Conservation (phyloP, 1,140 invertebrate genomes). For the Drosophila busckii region DNA sequence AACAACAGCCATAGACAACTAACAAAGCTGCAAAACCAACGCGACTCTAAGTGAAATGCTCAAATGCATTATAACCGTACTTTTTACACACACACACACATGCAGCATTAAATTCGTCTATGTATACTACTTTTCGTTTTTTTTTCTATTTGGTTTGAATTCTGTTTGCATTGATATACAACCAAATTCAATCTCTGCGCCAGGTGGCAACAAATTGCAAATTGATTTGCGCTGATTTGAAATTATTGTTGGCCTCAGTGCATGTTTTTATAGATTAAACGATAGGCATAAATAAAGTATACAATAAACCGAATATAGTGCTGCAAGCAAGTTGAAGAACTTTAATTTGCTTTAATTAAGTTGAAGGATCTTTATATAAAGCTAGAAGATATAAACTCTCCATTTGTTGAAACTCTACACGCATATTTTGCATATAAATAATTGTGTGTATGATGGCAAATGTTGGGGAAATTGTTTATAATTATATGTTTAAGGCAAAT, state of each 20-base stretch:
- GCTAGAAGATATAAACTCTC: too few relatives aligned
- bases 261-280: not conserved
- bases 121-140: constrained; percentile 53
- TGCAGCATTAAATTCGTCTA: constrained; percentile 9
- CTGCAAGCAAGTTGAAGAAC: too few relatives aligned
- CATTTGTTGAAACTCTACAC: too few relatives aligned
- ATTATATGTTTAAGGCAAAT: too few relatives aligned
- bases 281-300: too few relatives aligned
- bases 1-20: constrained; percentile 17
- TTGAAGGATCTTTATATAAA: too few relatives aligned
- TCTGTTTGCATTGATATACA: constrained; percentile 45
- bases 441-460: too few relatives aligned
- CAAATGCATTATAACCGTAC: constrained; percentile 69
- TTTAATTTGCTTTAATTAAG: too few relatives aligned
- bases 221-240: constrained; percentile 19
- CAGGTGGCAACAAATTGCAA: constrained; percentile 32
- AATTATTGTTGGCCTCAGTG: constrained; percentile 8
- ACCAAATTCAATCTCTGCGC: constrained; percentile 27
- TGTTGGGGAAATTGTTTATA: too few relatives aligned
- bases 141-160: constrained; percentile 45
- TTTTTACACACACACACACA: constrained; percentile 43
- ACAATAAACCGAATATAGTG: too few relatives aligned
- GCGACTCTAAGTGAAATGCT: constrained; percentile 59
- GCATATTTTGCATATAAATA: too few relatives aligned
- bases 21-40: constrained; percentile 30